phyloP scores from a whole-genome alignment of 2,113 vertebrate genomes.

The Columba livia region DNA sequence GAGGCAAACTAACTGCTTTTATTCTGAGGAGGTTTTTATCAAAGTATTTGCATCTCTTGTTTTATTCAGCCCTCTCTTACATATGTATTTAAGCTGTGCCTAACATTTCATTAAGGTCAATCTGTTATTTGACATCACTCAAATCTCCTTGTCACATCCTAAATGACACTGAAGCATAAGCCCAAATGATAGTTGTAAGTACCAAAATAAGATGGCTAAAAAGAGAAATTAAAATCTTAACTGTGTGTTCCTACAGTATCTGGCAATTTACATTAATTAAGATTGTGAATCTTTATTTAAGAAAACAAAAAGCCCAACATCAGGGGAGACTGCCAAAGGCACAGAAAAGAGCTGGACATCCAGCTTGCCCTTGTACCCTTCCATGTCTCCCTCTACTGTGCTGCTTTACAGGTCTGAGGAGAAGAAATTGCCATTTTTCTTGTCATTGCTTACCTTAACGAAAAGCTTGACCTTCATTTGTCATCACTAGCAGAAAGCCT shows the following conservation, averaged over 20 bases:
- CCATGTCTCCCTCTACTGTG: rapidly evolving
- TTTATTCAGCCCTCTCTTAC: not conserved
- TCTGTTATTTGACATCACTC: constrained; percentile 44
- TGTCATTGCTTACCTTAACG: not conserved
- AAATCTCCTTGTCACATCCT: constrained; percentile 9
- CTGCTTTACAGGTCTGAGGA: not conserved
- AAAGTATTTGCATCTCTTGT: constrained; percentile 4
- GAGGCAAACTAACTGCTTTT: not conserved
- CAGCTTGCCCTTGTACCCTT: not conserved
- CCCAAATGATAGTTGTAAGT: not conserved
- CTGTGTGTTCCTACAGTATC: not conserved
- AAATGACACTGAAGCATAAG: constrained; percentile 39
- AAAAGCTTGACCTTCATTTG: constrained; percentile 36
- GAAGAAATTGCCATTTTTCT: not conserved
- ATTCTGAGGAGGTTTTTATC: not conserved
- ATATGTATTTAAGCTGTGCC: constrained; percentile 31
- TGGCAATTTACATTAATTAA: not conserved
- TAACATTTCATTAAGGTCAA: constrained; percentile 54
- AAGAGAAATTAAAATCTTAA: not conserved
- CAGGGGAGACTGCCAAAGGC: not conserved
- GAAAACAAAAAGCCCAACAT: not conserved
- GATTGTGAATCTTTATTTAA: not conserved
- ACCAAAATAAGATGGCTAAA: not conserved
- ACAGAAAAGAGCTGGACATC: not conserved
- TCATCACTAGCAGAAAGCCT: not conserved